Conservation (phyloP, 2,797 vertebrate genomes). For the Hapalemur alaotrensis region DNA sequence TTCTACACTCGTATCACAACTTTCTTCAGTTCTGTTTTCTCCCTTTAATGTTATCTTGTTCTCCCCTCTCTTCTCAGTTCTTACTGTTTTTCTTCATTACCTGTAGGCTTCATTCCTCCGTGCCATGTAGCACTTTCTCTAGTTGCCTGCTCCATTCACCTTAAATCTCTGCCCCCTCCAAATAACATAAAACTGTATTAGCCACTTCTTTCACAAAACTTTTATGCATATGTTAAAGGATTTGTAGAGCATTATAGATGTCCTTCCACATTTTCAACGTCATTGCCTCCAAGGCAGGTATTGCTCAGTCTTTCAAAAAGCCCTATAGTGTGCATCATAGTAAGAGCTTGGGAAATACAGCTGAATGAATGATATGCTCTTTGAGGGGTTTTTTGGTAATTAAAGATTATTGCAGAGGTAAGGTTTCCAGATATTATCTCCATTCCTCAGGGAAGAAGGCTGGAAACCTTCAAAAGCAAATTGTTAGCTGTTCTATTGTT, state of each 20-base stretch:
- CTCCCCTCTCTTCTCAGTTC: background rate
- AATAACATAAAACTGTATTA: background rate
- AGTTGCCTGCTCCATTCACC: background rate
- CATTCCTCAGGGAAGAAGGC: background rate
- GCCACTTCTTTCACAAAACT: background rate
- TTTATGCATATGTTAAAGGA: background rate
- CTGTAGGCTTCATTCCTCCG: background rate
- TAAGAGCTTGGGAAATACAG: background rate
- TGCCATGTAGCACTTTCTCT: background rate
- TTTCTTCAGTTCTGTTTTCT: background rate
- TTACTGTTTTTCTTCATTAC: background rate
- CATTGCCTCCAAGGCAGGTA: background rate
- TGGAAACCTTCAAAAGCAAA: conserved; percentile 43
- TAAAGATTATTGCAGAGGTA: conserved; percentile 5
- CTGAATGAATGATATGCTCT: background rate
- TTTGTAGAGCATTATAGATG: background rate
- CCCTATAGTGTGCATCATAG: background rate
- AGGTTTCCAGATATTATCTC: background rate
- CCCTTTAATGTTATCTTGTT: background rate
- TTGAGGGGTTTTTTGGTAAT: background rate
- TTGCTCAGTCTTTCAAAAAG: background rate
- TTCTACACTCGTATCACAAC: background rate
- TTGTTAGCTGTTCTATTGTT: conserved; percentile 3
- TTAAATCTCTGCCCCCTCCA: background rate
- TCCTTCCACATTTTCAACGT: background rate